Evolutionary conservation across 2,113 vertebrate genomes (phyloP).

Genomic region (Taurulus bubalis): DNA sequence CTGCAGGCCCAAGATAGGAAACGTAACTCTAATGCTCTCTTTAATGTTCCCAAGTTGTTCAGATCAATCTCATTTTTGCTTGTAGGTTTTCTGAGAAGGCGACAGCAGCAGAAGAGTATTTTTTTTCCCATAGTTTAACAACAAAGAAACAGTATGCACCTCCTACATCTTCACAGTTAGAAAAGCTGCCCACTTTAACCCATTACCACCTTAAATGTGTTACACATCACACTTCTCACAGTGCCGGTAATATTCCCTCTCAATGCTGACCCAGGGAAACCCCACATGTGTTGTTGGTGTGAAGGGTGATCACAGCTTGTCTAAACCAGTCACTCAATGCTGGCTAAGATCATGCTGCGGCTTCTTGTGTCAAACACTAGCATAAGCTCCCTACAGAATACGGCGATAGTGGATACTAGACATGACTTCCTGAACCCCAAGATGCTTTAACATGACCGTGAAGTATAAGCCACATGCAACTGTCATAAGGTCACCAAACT

Average conservation of each 20-base stretch:
- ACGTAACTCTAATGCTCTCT: slow-evolving; percentile 78
- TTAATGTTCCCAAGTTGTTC: slow-evolving; percentile 62
- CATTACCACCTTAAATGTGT: slow-evolving; percentile 29
- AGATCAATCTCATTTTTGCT: slow-evolving; percentile 56
- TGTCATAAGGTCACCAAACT: background rate
- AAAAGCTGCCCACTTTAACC: slow-evolving; percentile 40
- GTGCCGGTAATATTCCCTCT: slow-evolving; percentile 13
- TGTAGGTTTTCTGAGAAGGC: slow-evolving; percentile 34
- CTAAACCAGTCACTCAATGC: background rate
- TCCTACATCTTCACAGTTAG: slow-evolving; percentile 54
- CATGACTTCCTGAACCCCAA: background rate
- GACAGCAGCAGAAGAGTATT: background rate
- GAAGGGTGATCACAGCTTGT: background rate
- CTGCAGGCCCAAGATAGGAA: slow-evolving; percentile 85
- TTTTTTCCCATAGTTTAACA: slow-evolving; percentile 12
- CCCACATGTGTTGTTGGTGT: slow-evolving; percentile 6
- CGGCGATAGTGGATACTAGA: background rate
- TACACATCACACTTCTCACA: slow-evolving; percentile 34
- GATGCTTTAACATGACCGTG: background rate
- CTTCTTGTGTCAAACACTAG: background rate
- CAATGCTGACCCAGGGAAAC: slow-evolving; percentile 31
- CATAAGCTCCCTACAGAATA: background rate
- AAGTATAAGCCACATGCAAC: background rate
- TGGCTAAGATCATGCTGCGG: background rate
- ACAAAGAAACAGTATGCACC: slow-evolving; percentile 45